phyloP scores from a whole-genome alignment of 2,113 vertebrate species.

The Pseudorasbora parva region DNA sequence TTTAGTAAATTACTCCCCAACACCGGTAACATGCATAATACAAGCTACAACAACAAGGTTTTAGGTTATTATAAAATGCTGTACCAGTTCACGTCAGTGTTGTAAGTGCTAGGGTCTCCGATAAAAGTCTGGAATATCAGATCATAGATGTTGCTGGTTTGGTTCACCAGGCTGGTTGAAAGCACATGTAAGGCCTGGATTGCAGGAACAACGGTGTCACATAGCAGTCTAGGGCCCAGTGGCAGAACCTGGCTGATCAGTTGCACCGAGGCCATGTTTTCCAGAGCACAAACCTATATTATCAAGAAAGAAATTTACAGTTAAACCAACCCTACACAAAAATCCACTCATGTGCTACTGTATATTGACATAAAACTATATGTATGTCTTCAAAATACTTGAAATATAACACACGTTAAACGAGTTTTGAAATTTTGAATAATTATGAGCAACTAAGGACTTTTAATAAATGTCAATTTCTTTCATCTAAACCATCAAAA shows the following conservation, averaged over 20 bases:
- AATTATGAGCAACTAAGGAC: not conserved
- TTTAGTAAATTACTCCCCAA: not conserved
- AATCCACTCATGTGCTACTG: not conserved
- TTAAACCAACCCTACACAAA: too few species aligned
- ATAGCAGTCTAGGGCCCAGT: slow-evolving; percentile 68
- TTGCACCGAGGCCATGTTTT: slow-evolving; percentile 56
- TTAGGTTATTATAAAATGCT: not conserved
- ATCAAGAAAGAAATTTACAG: not conserved
- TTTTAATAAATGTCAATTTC: too few species aligned
- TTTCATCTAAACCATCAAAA: not conserved
- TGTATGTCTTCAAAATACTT: not conserved
- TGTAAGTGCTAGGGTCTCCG: slow-evolving; percentile 71
- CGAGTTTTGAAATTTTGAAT: not conserved
- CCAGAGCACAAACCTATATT: slow-evolving; percentile 72
- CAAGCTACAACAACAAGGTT: not conserved
- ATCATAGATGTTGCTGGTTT: slow-evolving; percentile 56
- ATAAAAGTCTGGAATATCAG: slow-evolving; percentile 66
- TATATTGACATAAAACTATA: not conserved
- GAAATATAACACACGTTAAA: not conserved
- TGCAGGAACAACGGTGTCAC: slow-evolving; percentile 60
- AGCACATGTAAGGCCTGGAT: slow-evolving; percentile 59
- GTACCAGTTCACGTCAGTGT: slow-evolving; percentile 69
- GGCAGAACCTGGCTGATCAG: slow-evolving; percentile 54
- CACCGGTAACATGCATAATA: not conserved
- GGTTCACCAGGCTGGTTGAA: slow-evolving; percentile 45